phyloP scores from a whole-genome alignment of 1,140 invertebrate species.

The Theocolax elegans region DNA sequence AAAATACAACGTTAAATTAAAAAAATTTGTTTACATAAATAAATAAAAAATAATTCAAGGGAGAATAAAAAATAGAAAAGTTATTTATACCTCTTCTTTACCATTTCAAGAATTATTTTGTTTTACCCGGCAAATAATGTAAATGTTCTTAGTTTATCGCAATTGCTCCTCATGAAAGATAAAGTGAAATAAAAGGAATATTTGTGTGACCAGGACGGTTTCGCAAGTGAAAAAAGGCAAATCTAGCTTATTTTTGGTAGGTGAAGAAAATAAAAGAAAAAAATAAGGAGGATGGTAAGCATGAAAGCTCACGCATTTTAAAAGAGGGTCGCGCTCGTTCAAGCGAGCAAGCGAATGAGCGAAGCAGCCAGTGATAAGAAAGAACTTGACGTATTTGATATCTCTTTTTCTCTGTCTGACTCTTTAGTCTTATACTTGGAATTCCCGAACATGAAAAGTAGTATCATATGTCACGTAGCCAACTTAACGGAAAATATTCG shows the following conservation, averaged over 20 bases:
- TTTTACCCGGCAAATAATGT: too few relatives aligned
- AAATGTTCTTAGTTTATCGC: too few relatives aligned
- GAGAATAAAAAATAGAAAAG: too few relatives aligned
- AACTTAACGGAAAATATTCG: conserved; percentile 42
- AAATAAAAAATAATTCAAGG: too few relatives aligned
- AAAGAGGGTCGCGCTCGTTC: neutral
- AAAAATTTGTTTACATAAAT: too few relatives aligned
- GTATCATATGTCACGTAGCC: conserved; percentile 44
- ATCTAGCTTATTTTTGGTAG: conserved; percentile 1
- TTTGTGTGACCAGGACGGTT: neutral
- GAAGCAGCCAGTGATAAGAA: neutral
- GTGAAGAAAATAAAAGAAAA: conserved; percentile 7
- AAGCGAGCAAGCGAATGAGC: neutral
- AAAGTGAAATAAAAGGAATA: conserved; percentile 10
- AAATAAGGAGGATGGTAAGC: neutral
- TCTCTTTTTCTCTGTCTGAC: neutral
- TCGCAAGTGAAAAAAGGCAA: neutral
- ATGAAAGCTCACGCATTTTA: neutral
- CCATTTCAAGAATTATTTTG: too few relatives aligned
- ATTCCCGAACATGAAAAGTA: conserved; percentile 38
- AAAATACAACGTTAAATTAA: too few relatives aligned
- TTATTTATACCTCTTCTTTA: too few relatives aligned
- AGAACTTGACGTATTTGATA: conserved; percentile 2
- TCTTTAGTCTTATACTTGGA: neutral
- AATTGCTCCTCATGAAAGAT: too few relatives aligned